Base-by-base conservation (phyloP, 2,113 vertebrate genomes). In the Rhabdornis inornatus region DNA sequence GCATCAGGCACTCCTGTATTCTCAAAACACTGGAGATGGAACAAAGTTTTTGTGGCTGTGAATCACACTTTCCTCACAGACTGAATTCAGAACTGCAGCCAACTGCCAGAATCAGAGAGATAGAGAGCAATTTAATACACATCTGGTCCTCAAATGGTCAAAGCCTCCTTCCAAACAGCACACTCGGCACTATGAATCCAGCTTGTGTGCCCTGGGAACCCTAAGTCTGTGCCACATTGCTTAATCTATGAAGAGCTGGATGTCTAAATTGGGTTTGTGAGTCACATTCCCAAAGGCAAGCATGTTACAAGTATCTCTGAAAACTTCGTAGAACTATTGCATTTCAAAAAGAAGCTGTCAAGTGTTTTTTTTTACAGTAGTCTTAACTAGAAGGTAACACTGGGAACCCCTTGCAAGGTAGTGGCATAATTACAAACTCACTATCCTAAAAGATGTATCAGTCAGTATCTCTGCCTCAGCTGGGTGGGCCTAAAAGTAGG, bases 31-130 rank as follows among this genome's bases (percentile, higher is more conserved):
- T 77, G 68, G 77, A 88, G 63, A 92, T 3, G 11, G 50, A 88
- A 70, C 21, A 68, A 87, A 91, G 71, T 35, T 92, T 89, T 81
- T 93, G 64, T 2, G 4, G 33, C 42, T 75, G 47, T 92, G 94
- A 95, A 93, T 92, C 89, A 96, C 42, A 19, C 47, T 94, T 92
- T 78, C 68, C 92, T 83, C 55, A 56, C 35, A 85, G n/a, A 33
- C 39, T 76, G 79, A 80, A 65, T 53, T 93, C 37, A 76, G 76
- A 95, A 57, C 35, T 18, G 39, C 59, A 94, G 75, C 63, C 75
- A 82, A 8, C 28, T 1, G 0, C 40, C 74, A 88, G 83, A 92
- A 74, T 70, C 10, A 2, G 49, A 83, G 45, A 92, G 59, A 77
- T 40, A 63, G 82, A 64, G 35, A 89, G 25, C 50, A 10, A 72